A percentile compares a stretch with the other conserved stretches of the same genome.
These are phyloP conservation scores for Gallinago paraguaiae DNA, from an alignment of 2,113 vertebrate species.

Conservation along the genomic window DNA sequence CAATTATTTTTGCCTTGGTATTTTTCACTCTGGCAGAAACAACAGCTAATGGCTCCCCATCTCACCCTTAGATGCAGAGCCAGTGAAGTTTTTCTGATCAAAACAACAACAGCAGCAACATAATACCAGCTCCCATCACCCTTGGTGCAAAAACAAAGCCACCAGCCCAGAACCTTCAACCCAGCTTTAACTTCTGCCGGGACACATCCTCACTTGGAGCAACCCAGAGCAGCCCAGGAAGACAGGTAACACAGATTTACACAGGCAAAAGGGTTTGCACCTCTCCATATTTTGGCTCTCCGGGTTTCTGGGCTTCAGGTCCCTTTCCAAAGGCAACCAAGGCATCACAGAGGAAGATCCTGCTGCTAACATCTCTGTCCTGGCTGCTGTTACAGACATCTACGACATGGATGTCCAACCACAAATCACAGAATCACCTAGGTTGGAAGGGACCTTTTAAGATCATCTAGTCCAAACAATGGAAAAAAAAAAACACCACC, in stretches of 20 bases:
- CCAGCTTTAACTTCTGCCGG: not conserved
- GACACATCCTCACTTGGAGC: not conserved
- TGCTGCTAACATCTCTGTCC: not conserved
- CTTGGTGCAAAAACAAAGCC: not conserved
- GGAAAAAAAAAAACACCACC: too few relatives aligned
- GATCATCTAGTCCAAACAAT: too few relatives aligned
- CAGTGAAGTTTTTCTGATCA: not conserved
- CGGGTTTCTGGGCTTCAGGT: not conserved
- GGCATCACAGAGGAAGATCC: not conserved
- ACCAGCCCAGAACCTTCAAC: not conserved
- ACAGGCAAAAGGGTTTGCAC: not conserved
- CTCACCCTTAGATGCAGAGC: not conserved
- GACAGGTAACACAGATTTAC: not conserved
- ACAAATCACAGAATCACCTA: too few relatives aligned
- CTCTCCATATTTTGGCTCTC: not conserved
- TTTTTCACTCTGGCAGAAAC: slow-evolving; percentile 19
- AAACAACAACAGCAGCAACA: not conserved
- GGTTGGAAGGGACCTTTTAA: too few relatives aligned
- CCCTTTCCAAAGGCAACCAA: not conserved
- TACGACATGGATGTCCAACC: not conserved
- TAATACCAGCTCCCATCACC: not conserved
- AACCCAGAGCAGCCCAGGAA: not conserved
- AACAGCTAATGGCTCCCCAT: not conserved
- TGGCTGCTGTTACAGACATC: not conserved
- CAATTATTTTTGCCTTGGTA: slow-evolving; percentile 11